Evolutionary conservation across 2,888 invertebrate genomes (phyloP), one percentile per base, ranked within the genome.

Genomic region (Lottia scabra): DNA sequence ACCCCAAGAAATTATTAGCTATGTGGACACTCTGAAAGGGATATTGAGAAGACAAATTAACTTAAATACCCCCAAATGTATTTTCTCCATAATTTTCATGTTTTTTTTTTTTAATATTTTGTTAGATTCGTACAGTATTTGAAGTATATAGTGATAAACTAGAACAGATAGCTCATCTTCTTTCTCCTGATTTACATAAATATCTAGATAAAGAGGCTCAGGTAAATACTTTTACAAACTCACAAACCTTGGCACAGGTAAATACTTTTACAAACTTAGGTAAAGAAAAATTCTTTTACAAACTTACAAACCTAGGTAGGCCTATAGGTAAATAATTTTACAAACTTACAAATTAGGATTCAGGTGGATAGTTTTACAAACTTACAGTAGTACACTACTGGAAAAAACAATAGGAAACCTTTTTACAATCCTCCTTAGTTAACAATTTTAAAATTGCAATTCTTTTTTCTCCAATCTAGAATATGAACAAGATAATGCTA

Each of bases 401-500:
- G 43, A 26, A n/a, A 65, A n/a, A n/a, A n/a, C n/a, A n/a, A n/a
- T n/a, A n/a, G n/a, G n/a, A n/a, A n/a, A n/a, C n/a, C n/a, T n/a
- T n/a, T n/a, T n/a, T n/a, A n/a, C n/a, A n/a, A n/a, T 30, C 30
- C 5, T 30, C 30, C 38, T n/a, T n/a, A n/a, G n/a, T n/a, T n/a
- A n/a, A n/a, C 38, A 38, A 8, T 38, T 1, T 38, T 38, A 38
- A 2, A 2, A 38, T 38, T 5, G 5, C 5, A 38, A 38, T 38
- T 38, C 5, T 38, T 2, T 30, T 30, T 30, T 30, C 30, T 30
- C 30, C 30, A 2, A 4, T 77, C 0, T 81, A 88, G 88, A 69
- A 82, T 56, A 84, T 89, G 16, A 89, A 89, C 77, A 88, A 89
- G 77, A 86, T 87, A 13, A 82, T 89, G 66, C 77, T 89, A 68